Evolutionary conservation across 2,888 invertebrate species (phyloP), one percentile per base, ranked within the genome.

Genomic region (Drosophila borborema): DNA sequence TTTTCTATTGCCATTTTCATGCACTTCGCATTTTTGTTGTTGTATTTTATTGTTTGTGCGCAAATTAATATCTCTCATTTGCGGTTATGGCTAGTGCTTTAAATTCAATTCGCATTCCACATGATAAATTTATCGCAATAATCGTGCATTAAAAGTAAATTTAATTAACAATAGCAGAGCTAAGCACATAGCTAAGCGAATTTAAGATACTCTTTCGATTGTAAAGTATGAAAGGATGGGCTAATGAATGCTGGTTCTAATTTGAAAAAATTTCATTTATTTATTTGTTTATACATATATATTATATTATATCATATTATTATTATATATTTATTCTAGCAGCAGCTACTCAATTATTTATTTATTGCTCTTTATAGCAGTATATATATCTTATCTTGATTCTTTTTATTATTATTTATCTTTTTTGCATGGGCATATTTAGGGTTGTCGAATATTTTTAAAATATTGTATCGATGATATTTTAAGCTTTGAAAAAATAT

Each of bases 1-100:
- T n/a, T 38, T 38, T 59, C 31, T 41, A 28, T 43, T 18, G 20
- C 16, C 41, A 28, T 48, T 61, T 28, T 49, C 63, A 53, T 55
- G 45, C 34, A 23, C 3, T 36, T 58, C 20, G 20, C 45, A 14
- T 38, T 28, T 28, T 4, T 20, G 20, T 7, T 20, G 20, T 7
- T 64, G 69, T 46, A 70, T 73, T 77, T 63, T 40, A 81, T 66
- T 81, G 63, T 67, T 71, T 56, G 46, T 81, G 53, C 34, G 28
- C 55, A 81, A 86, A 87, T 86, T 75, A 81, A 83, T 73, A 80
- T 66, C 74, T 64, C 40, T 71, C 78, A 70, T 78, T 81, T 87
- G 89, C 40, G 88, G 88, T 69, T 71, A 68, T 45, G 53, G 64
- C 54, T 7, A n/a, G 58, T 64, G 74, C 59, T 78, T 73, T 60